Conservation (phyloP, 1,140 invertebrate species). For the Euwallacea similis region DNA sequence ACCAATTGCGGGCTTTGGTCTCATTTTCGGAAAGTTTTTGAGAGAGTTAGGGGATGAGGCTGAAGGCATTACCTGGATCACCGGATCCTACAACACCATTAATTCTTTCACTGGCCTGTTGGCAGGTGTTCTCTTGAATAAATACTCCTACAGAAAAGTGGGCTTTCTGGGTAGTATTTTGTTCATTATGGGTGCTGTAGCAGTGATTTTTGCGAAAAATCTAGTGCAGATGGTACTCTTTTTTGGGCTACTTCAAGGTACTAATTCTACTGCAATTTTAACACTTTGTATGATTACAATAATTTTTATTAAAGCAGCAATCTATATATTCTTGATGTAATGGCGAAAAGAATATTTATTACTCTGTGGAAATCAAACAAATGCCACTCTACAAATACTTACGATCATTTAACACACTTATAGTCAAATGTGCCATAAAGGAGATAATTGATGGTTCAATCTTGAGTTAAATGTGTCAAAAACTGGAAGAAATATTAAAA, state of each 20-base stretch:
- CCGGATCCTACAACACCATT: conserved; percentile 19
- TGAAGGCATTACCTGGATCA: conserved; percentile 18
- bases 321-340: too few species aligned
- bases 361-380: too few species aligned
- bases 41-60: conserved; percentile 25
- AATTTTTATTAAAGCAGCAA: too few species aligned
- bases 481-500: too few species aligned
- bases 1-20: conserved; percentile 57
- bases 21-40: conserved; percentile 27
- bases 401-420: too few species aligned
- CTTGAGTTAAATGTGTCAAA: too few species aligned
- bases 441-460: too few species aligned
- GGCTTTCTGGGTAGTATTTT: conserved; percentile 9
- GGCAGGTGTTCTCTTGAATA: conserved; percentile 6
- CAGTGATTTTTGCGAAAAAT: conserved; percentile 13
- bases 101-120: conserved; percentile 17
- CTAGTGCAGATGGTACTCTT: conserved; percentile 12
- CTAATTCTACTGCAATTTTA: not conserved
- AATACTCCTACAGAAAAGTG: conserved; percentile 19
- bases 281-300: not conserved
- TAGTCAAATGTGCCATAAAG: too few species aligned
- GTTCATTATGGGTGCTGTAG: not conserved
- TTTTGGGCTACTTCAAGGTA: conserved; percentile 32
- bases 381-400: too few species aligned
- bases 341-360: too few species aligned